phyloP scores from a whole-genome alignment of 2,797 vertebrate species.

The Semaprochilodus insignis region DNA sequence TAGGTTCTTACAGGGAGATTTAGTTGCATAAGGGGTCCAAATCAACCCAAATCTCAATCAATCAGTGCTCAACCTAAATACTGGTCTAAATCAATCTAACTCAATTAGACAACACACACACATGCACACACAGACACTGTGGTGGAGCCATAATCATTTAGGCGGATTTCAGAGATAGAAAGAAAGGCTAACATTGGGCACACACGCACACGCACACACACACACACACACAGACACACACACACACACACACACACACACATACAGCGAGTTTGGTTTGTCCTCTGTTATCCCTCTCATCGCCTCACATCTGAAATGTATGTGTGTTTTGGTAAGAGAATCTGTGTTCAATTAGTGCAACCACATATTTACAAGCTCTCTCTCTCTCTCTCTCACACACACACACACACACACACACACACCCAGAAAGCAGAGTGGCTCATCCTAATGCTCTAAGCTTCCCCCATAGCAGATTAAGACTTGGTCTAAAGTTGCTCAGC shows the following conservation, averaged over 20 bases:
- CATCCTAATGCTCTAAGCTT: constrained; percentile 12
- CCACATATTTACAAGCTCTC: constrained; percentile 81
- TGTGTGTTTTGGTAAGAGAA: constrained; percentile 75
- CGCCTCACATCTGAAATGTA: constrained; percentile 56
- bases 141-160: constrained; percentile 51
- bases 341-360: constrained; percentile 78
- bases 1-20: constrained; percentile 36
- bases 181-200: constrained; percentile 54
- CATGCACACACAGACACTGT: constrained; percentile 29
- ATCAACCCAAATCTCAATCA: constrained; percentile 51
- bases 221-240: not conserved
- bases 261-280: constrained; percentile 7
- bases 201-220: constrained; percentile 6
- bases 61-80: constrained; percentile 48
- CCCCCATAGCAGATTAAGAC: constrained; percentile 4
- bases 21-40: constrained; percentile 51
- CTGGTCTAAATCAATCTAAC: constrained; percentile 40
- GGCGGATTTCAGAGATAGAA: constrained; percentile 49
- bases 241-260: constrained; percentile 23
- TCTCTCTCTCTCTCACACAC: constrained; percentile 69
- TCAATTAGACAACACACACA: constrained; percentile 33
- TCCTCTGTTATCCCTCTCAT: not conserved
- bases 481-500: not conserved
- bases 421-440: not conserved
- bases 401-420: constrained; percentile 55